Percentiles rank a stretch among this genome's conserved stretches.
phyloP scores from a whole-genome alignment of 2,797 vertebrate genomes.

The Sebastes iracundus region DNA sequence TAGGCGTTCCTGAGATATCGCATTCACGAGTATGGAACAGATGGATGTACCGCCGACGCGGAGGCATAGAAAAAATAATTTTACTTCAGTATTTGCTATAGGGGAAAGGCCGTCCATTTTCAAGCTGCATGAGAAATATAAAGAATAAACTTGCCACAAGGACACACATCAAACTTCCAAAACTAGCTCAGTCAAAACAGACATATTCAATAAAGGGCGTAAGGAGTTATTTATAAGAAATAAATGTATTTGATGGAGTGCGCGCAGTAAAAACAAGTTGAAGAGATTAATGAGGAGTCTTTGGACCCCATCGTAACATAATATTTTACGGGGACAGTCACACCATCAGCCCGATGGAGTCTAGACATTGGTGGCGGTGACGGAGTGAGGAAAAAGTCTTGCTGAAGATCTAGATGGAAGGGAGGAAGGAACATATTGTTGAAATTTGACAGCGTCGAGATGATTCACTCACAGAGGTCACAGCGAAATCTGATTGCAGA shows the following conservation, averaged over 20 bases:
- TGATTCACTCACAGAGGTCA: not conserved
- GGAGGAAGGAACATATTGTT: not conserved
- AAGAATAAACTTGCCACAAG: not conserved
- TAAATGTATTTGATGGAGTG: not conserved
- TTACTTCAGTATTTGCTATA: not conserved
- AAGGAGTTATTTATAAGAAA: not conserved
- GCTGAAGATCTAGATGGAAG: not conserved
- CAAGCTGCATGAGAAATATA: not conserved
- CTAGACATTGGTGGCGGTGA: not conserved
- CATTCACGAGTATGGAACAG: too few species aligned
- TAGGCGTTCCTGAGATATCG: too few species aligned
- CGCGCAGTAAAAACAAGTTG: not conserved
- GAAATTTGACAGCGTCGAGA: not conserved
- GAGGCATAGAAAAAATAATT: not conserved
- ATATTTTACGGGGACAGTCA: not conserved
- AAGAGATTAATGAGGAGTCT: constrained; percentile 5
- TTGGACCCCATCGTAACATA: not conserved
- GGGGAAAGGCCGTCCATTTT: not conserved
- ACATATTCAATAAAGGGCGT: not conserved
- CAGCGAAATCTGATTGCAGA: not conserved
- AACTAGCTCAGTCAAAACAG: not conserved
- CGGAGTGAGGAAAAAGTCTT: not conserved
- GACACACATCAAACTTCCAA: not conserved
- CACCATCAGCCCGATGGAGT: not conserved
- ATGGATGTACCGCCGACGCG: fast-evolving